Evolutionary conservation across 2,797 vertebrate species (phyloP).

Genomic region (Thamnophis elegans): DNA sequence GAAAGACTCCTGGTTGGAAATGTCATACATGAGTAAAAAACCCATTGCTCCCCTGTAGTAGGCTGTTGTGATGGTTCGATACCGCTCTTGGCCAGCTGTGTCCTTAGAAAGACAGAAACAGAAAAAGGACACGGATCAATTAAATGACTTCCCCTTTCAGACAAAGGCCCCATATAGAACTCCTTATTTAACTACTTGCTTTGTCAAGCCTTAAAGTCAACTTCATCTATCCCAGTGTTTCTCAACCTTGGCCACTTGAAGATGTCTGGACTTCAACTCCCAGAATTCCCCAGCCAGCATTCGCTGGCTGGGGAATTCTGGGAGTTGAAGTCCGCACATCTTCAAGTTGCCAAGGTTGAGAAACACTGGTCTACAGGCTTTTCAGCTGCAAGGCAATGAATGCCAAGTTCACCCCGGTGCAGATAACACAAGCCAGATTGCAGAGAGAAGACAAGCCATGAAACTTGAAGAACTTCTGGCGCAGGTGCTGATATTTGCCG

Average conservation of each 20-base stretch:
- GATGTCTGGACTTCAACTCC: too few relatives aligned
- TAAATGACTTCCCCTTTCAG: not conserved
- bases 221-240: too few relatives aligned
- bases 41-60: conserved; percentile 94
- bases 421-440: conserved; percentile 80
- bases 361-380: conserved; percentile 74
- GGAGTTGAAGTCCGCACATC: too few relatives aligned
- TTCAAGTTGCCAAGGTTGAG: too few relatives aligned
- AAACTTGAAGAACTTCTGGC: conserved; percentile 74
- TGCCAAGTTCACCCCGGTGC: conserved; percentile 78
- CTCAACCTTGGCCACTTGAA: too few relatives aligned
- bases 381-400: conserved; percentile 77
- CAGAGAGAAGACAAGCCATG: conserved; percentile 82
- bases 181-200: not conserved
- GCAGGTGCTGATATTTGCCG: conserved; percentile 78
- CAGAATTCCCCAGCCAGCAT: too few relatives aligned
- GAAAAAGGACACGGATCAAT: not conserved
- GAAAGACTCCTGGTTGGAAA: conserved; percentile 89
- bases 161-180: not conserved
- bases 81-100: conserved; percentile 90
- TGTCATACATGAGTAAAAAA: conserved; percentile 91
- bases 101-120: conserved; percentile 71
- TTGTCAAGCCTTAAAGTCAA: not conserved
- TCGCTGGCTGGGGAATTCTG: too few relatives aligned
- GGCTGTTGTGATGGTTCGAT: conserved; percentile 91